phyloP scores from a whole-genome alignment of 2,113 vertebrate genomes.

The Ivindomyrus marchei region DNA sequence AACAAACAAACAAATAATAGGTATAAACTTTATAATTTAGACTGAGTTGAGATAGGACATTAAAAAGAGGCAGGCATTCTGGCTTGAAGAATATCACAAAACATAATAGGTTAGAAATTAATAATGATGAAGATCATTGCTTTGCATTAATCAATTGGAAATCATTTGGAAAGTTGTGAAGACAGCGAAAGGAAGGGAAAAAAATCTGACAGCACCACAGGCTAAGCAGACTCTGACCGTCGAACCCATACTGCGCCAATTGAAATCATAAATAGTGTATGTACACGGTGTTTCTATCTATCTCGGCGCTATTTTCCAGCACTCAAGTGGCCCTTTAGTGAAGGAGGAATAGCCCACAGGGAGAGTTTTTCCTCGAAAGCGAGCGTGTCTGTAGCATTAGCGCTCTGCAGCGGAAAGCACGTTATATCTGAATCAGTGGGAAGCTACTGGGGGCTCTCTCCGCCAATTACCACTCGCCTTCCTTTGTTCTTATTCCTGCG shows the following conservation, averaged over 20 bases:
- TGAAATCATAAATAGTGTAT: conserved; percentile 21
- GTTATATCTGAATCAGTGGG: conserved; percentile 36
- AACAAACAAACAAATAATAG: background rate
- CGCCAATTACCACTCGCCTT: conserved; percentile 46
- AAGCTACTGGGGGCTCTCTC: conserved; percentile 29
- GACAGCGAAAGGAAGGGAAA: background rate
- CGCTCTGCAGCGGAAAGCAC: conserved; percentile 41
- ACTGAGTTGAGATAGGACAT: background rate
- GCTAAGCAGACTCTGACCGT: background rate
- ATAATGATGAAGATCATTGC: background rate
- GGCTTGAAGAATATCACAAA: background rate
- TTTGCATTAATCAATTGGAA: background rate
- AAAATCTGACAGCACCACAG: background rate
- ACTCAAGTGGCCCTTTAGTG: conserved; percentile 22
- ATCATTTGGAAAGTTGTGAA: background rate
- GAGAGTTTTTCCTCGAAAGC: conserved; percentile 22
- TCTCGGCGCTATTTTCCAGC: conserved; percentile 11
- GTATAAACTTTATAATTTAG: background rate
- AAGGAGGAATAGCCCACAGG: conserved; percentile 11
- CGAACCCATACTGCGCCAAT: conserved; percentile 9
- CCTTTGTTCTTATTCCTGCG: conserved; percentile 51
- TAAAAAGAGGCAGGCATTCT: background rate
- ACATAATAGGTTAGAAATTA: background rate
- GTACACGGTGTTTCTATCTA: conserved; percentile 11
- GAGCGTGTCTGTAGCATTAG: conserved; percentile 35